Evolutionary conservation across 2,888 invertebrate species (phyloP).

Genomic region (Protodeltote pygarga): DNA sequence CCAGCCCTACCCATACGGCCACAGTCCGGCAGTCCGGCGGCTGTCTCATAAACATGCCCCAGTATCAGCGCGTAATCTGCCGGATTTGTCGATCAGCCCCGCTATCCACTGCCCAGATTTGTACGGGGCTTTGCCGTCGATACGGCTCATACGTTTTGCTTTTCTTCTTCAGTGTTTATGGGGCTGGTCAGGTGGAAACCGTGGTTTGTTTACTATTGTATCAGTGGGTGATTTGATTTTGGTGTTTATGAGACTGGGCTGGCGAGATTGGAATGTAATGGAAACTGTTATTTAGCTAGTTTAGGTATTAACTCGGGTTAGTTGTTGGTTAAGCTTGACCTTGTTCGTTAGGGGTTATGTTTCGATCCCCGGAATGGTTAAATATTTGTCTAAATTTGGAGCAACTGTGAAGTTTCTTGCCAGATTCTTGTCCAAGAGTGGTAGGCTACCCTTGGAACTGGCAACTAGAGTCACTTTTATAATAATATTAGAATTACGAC

Average conservation of each 20-base stretch:
- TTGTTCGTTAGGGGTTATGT: too few species aligned
- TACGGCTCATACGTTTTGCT: slow-evolving; percentile 83
- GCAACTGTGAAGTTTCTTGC: too few species aligned
- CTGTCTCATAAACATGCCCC: slow-evolving; percentile 84
- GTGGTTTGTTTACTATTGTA: slow-evolving; percentile 59
- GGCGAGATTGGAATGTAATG: too few species aligned
- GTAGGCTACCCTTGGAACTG: too few species aligned
- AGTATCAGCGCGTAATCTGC: slow-evolving; percentile 86
- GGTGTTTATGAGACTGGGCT: slow-evolving; percentile 16
- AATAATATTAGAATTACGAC: too few species aligned
- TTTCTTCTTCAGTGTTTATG: slow-evolving; percentile 82
- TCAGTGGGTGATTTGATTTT: slow-evolving; percentile 46
- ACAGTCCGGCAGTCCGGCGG: slow-evolving; percentile 67
- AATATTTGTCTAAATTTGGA: too few species aligned
- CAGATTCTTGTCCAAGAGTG: too few species aligned
- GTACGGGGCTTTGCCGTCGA: slow-evolving; percentile 82
- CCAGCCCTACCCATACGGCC: slow-evolving; percentile 63
- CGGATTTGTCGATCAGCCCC: slow-evolving; percentile 87
- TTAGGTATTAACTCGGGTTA: too few species aligned
- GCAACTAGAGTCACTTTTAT: too few species aligned
- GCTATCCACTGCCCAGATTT: slow-evolving; percentile 85
- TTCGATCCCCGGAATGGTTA: too few species aligned
- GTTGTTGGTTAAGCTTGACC: too few species aligned
- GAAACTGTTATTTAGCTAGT: too few species aligned
- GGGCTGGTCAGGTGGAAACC: slow-evolving; percentile 71